Conservation (phyloP, 2,113 vertebrate species). For the Neotragus moschatus region DNA sequence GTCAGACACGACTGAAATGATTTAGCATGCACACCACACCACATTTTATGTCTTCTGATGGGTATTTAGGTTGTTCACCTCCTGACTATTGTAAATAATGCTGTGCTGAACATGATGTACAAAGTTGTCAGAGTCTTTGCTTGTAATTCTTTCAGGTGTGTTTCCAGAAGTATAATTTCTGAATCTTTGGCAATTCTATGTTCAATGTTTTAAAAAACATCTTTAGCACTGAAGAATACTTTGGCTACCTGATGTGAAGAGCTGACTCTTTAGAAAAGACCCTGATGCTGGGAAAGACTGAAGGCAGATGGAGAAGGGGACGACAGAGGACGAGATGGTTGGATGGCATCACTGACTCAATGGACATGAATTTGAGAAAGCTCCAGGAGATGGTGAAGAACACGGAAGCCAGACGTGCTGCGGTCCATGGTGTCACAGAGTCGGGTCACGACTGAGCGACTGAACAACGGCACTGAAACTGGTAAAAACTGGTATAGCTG, state of each 20-base stretch:
- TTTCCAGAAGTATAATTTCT: neutral
- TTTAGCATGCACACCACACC: neutral
- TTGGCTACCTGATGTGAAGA: neutral
- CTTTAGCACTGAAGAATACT: neutral
- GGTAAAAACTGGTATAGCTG: neutral
- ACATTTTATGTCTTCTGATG: neutral
- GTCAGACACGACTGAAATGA: neutral
- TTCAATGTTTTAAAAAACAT: neutral
- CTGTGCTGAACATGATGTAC: neutral
- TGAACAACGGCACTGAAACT: neutral
- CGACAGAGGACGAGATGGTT: neutral
- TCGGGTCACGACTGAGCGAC: neutral
- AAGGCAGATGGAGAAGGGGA: neutral
- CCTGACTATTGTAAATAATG: neutral
- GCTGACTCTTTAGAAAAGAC: neutral
- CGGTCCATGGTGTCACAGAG: rapidly evolving
- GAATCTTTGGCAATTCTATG: neutral
- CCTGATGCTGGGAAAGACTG: neutral
- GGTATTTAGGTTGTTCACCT: neutral
- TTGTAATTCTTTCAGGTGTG: neutral
- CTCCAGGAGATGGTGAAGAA: neutral
- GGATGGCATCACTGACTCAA: neutral
- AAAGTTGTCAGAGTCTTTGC: neutral
- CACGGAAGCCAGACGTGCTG: neutral
- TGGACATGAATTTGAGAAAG: neutral